Conservation (phyloP, 2,888 invertebrate genomes). For the Chalcis sispes region DNA sequence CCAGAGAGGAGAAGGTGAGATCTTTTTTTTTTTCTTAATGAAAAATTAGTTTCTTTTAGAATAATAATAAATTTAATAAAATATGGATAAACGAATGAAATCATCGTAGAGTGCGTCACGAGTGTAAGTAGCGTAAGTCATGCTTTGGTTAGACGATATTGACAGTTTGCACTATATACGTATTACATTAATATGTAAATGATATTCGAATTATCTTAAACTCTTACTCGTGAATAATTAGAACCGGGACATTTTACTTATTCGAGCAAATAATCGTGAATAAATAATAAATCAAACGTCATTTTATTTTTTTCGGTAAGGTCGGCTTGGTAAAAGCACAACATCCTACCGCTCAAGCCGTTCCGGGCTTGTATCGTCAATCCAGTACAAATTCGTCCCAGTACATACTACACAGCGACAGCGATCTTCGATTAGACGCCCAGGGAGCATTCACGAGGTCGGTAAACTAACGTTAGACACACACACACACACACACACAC, state of each 20-base stretch:
- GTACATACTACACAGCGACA: slow-evolving; percentile 72
- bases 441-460: slow-evolving; percentile 74
- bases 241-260: background rate
- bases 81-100: too few species aligned
- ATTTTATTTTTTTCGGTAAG: slow-evolving; percentile 59
- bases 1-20: slow-evolving; percentile 72
- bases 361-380: slow-evolving; percentile 72
- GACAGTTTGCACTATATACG: too few species aligned
- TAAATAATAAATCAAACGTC: background rate
- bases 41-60: background rate
- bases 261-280: background rate
- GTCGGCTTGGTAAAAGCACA: slow-evolving; percentile 74
- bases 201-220: background rate
- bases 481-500: too few species aligned
- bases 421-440: slow-evolving; percentile 72
- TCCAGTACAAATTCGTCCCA: slow-evolving; percentile 68
- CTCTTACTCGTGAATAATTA: background rate
- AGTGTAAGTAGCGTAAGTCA: background rate
- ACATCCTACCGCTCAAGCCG: slow-evolving; percentile 72
- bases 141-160: too few species aligned
- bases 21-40: slow-evolving; percentile 44
- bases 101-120: slow-evolving; percentile 37
- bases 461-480: background rate
- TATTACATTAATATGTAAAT: too few species aligned
- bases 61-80: too few species aligned